Base-by-base conservation (phyloP, 2,113 vertebrate genomes). In the Pionites leucogaster region DNA sequence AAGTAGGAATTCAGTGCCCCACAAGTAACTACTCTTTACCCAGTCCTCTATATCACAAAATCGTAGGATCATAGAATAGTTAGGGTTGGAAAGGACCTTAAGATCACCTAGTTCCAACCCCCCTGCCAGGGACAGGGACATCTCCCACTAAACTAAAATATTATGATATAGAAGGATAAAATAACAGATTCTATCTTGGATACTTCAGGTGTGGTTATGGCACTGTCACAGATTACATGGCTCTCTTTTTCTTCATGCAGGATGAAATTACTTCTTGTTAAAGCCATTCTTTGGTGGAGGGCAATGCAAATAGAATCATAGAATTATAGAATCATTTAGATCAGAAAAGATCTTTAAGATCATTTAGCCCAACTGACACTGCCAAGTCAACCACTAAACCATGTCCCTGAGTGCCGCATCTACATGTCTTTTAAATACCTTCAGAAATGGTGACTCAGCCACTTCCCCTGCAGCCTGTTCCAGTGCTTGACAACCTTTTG, bases 171-270 rank as follows among this genome's bases (percentile, higher is more conserved):
- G 55, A 68, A 60, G 19, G 41, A 25, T 25, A 29, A 8, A 42
- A n/a, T 35, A 77, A 64, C 4, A 33, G 35, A 62, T 82, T 72
- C 42, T 60, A 16, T 33, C 17, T 50, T 80, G 41, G 59, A 22
- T 80, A 13, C 25, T 76, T 86, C 52, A 64, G 33, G 28, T 35
- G 8, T 60, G 20, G 10, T 39, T 72, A 41, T 41, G 39, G 25
- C 8, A 22, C 10, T n/a, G 5, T 39, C 44, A 11, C 15, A 64
- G 10, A 7, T 35, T 75, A n/a, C 5, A 1, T 10, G 18, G 1
- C 13, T 17, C 37, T 62, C 13, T 42, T 25, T 55, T 90, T 72
- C 41, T 35, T 20, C 60, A 29, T 0, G 3, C 11, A 25, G 35
- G 13, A 27, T 64, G 17, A 53, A 82, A 64, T 85, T 35, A 41